Base-by-base conservation (phyloP, 2,888 invertebrate genomes). In the Leptinotarsa rubiginosa region DNA sequence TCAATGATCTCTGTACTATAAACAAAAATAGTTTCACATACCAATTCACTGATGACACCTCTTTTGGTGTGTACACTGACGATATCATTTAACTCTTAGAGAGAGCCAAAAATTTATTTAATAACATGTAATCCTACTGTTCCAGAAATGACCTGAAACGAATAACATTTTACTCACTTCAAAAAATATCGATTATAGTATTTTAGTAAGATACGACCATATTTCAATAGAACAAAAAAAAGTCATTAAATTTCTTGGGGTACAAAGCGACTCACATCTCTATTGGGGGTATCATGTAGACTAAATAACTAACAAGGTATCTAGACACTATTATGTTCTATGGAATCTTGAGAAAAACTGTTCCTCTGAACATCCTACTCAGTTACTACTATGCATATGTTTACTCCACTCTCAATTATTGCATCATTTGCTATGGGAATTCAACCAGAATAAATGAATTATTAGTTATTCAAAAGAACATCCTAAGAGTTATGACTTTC, bases 401-500 rank as follows among this genome's bases (percentile, higher is more conserved):
- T 22, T 3, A 20, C 62, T 62, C 25, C 62, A 62, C 62, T n/a
- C 31, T 62, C 22, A 62, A 31, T 20, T 3, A 31, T 62, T 62
- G 25, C 31, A 62, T 62, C 62, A 31, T 62, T 12, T 16, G 62
- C 62, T 25, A 62, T 31, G 62, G 62, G 15, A 31, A 31, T 62
- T 5, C 62, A 62, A 22, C n/a, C 31, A 62, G 62, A 62, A 62
- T 62, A 4, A 31, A 62, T 20, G 31, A 62, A 25, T n/a, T 62
- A 62, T n/a, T n/a, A n/a, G n/a, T 62, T 62, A 4, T 62, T n/a
- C 62, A 1, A n/a, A 62, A 62, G 62, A 62, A 22, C 25, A 62
- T 20, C 4, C 22, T 25, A 22, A 18, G 13, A 62, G n/a, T 62
- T 31, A 62, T 62, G 16, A 1, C 7, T 10, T 18, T 31, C 4